These are phyloP conservation scores for Avahi laniger DNA, from an alignment of 2,797 vertebrate genomes.

Conservation along the genomic window DNA sequence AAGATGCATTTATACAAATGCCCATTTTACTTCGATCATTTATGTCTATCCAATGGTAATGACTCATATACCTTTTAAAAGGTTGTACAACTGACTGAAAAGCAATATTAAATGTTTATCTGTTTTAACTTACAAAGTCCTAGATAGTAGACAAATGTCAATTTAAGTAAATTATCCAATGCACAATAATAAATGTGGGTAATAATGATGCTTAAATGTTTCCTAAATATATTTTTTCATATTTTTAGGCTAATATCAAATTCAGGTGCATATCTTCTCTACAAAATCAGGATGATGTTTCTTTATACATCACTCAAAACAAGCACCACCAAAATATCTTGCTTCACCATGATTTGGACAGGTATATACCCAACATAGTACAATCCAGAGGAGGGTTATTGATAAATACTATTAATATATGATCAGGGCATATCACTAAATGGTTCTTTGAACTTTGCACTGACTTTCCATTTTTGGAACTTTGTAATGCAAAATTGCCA, in stretches of 20 bases:
- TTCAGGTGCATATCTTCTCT: background rate
- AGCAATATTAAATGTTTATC: background rate
- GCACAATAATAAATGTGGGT: background rate
- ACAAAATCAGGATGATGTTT: background rate
- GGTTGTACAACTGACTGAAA: background rate
- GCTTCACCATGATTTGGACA: background rate
- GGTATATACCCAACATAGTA: background rate
- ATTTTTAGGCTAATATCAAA: background rate
- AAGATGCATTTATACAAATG: background rate
- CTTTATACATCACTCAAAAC: background rate
- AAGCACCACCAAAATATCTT: background rate
- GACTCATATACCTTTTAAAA: background rate
- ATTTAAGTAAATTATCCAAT: background rate
- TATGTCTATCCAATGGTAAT: background rate
- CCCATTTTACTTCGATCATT: background rate
- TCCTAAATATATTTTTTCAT: slow-evolving; percentile 30
- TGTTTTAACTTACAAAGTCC: background rate
- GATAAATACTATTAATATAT: background rate
- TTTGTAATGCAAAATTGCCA: background rate
- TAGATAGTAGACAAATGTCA: background rate
- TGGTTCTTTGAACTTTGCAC: background rate
- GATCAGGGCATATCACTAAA: background rate
- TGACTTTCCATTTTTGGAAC: background rate
- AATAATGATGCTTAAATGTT: background rate
- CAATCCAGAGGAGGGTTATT: background rate